Evolutionary conservation across 2,797 vertebrate genomes (phyloP).

Genomic region (Pipistrellus pygmaeus): DNA sequence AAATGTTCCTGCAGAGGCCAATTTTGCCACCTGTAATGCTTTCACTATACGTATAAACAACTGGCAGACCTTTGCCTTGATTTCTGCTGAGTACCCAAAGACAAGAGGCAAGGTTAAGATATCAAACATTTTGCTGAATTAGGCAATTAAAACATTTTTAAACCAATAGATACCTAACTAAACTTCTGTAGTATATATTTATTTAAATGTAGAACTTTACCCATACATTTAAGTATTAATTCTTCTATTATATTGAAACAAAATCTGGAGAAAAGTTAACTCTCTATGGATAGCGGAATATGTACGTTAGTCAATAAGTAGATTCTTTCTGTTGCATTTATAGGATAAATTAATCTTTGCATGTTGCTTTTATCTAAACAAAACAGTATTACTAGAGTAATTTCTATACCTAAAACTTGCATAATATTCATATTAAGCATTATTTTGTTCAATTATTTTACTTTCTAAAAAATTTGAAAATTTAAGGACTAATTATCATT

Average conservation of each 20-base stretch:
- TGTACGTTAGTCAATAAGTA: not conserved
- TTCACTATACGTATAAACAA: not conserved
- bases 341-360: not conserved
- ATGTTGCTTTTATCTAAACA: not conserved
- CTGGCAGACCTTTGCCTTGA: not conserved
- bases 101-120: not conserved
- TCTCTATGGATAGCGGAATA: not conserved
- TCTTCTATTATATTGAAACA: not conserved
- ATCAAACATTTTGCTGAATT: not conserved
- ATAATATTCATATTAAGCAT: not conserved
- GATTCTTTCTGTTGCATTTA: not conserved
- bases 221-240: not conserved
- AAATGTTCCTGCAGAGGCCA: not conserved
- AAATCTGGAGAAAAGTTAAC: not conserved
- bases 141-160: not conserved
- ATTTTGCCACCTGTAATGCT: not conserved
- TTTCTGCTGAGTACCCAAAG: not conserved
- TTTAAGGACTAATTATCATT: not conserved
- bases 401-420: not conserved
- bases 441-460: slow-evolving; percentile 30
- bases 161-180: not conserved
- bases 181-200: not conserved
- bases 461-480: not conserved
- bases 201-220: not conserved
- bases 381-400: not conserved